Base-by-base conservation (phyloP, 2,888 invertebrate genomes). In the Spatulosminthurus flaviceps region DNA sequence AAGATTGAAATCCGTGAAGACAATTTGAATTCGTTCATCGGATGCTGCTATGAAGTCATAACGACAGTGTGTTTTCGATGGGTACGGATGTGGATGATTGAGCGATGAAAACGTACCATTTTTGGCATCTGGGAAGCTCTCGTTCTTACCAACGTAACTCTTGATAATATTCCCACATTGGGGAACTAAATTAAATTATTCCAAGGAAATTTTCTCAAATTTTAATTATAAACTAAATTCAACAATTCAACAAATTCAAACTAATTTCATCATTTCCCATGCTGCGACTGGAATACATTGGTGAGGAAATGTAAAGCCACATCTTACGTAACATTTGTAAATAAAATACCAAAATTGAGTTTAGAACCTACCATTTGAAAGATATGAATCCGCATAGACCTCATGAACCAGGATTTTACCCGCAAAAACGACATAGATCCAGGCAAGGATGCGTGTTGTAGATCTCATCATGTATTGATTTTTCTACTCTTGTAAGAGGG, bases 21-120 rank as follows among this genome's bases (percentile, higher is more conserved):
- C 89, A 87, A 96, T 91, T 90, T 94, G 93, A 84, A 96, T 92
- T 86, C 94, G 90, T 88, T 97, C 95, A 85, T 93, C 92, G 76
- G 93, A 93, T 83, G 92, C 90, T 66, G 96, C 96, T 87, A 93
- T 93, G 88, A 97, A 97, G 87, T 96, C 94, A 88, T 95, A 97
- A 86, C 93, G 92, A 88, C 97, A 97, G 86, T 92, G 92, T 78
- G 94, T 92, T 86, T 92, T 92, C 29, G 92, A 89, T 71, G 94
- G 93, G 88, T 95, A 96, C 67, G 93, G 91, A 80, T 92, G 91
- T n/a, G 93, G 95, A 88, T 93, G 95, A 87, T 93, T 93, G 24
- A 95, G 95, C 76, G 95, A 95, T 69, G 92, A 92, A 85, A 97
- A 92, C 41, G 92, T 92, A 41, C 97, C 97, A 84, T 93, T 93